A percentile compares a stretch with the other conserved stretches of the same genome.
These are phyloP conservation scores for Dendrolimus punctatus DNA, from an alignment of 1,140 invertebrate species.

Conservation along the genomic window DNA sequence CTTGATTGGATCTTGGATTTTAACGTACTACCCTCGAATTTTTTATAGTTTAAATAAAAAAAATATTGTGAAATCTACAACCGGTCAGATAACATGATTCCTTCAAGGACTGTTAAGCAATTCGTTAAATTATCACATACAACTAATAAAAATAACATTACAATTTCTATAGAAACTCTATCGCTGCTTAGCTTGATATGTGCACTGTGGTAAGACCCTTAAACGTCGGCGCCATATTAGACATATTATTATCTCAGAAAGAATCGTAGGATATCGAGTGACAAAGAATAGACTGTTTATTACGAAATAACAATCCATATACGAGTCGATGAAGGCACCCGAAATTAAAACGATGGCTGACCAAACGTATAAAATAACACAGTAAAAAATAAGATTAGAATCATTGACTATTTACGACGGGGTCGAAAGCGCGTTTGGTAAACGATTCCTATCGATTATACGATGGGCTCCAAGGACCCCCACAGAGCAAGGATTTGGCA, in stretches of 20 bases:
- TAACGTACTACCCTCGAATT: too few relatives aligned
- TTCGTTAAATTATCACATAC: too few relatives aligned
- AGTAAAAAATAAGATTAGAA: constrained; percentile 59
- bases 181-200: too few relatives aligned
- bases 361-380: constrained; percentile 57
- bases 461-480: constrained; percentile 45
- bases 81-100: too few relatives aligned
- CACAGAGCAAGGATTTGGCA: constrained; percentile 63
- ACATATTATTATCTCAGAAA: constrained; percentile 43
- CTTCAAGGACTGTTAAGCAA: too few relatives aligned
- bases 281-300: constrained; percentile 67
- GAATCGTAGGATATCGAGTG: constrained; percentile 65
- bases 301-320: constrained; percentile 60
- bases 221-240: constrained; percentile 47
- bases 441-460: constrained; percentile 71
- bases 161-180: too few relatives aligned
- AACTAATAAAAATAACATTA: too few relatives aligned
- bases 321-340: constrained; percentile 40
- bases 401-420: constrained; percentile 61
- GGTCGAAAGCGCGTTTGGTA: constrained; percentile 53
- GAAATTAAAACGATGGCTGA: constrained; percentile 65
- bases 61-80: too few relatives aligned
- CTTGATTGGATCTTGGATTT: too few relatives aligned
- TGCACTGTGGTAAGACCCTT: constrained; percentile 38
- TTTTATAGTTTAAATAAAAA: too few relatives aligned